Conservation (phyloP, 1,140 invertebrate species). For the Leptopilina clavipes region DNA sequence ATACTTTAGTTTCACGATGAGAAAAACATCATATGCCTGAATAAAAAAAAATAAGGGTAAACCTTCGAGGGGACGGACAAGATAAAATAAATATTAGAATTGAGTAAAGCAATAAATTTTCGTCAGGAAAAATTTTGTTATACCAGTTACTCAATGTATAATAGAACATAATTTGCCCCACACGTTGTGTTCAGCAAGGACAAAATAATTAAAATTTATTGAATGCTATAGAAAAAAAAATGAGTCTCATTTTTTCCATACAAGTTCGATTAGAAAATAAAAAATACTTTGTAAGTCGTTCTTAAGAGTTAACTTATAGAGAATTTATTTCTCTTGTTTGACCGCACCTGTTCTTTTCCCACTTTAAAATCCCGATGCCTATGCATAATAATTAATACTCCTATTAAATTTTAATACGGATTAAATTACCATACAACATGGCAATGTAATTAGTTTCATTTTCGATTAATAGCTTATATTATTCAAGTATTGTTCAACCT, state of each 20-base stretch:
- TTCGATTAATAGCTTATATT: neutral
- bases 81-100: neutral
- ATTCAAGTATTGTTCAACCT: too few species aligned
- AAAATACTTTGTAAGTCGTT: too few species aligned
- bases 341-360: too few species aligned
- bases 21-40: constrained; percentile 16
- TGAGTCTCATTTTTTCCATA: too few species aligned
- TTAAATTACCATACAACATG: neutral
- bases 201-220: too few species aligned
- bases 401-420: neutral
- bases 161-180: too few species aligned
- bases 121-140: neutral
- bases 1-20: neutral
- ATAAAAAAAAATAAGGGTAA: constrained; percentile 7
- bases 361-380: neutral
- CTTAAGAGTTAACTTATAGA: too few species aligned
- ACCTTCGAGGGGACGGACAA: neutral
- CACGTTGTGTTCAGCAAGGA: too few species aligned
- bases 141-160: too few species aligned
- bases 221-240: too few species aligned
- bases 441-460: neutral
- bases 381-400: neutral
- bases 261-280: neutral
- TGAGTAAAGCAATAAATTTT: neutral
- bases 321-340: neutral